Evolutionary conservation across 2,797 vertebrate species (phyloP).

Genomic region (Pempheris klunzingeri): DNA sequence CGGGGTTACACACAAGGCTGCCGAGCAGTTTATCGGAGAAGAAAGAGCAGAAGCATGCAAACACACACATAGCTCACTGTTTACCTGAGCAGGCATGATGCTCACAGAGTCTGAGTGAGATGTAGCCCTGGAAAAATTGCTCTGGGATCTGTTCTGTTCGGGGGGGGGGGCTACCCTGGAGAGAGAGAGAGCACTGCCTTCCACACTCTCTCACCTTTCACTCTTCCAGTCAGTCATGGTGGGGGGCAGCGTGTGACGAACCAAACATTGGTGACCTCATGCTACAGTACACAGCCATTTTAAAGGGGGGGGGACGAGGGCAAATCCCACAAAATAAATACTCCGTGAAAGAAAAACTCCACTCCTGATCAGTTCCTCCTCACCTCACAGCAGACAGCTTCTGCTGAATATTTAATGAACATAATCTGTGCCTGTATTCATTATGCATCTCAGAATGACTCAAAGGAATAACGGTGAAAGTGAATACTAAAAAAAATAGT

Average conservation of each 20-base stretch:
- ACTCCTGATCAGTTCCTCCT: conserved; percentile 16
- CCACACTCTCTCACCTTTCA: conserved; percentile 51
- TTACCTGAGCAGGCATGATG: conserved; percentile 44
- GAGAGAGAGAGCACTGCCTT: conserved; percentile 31
- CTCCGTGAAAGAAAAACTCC: too few species aligned
- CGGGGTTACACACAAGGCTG: not conserved
- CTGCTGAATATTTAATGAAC: not conserved
- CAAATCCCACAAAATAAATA: not conserved
- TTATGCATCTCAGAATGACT: not conserved
- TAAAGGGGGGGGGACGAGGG: not conserved
- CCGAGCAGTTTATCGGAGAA: conserved; percentile 10
- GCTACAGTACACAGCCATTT: conserved; percentile 12
- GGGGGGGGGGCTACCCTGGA: not conserved
- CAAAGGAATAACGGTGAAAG: not conserved
- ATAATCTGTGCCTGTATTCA: conserved; percentile 8
- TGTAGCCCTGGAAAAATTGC: conserved; percentile 44
- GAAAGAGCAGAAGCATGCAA: not conserved
- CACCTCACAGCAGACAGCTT: conserved; percentile 1
- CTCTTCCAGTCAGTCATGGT: conserved; percentile 46
- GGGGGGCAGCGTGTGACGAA: conserved; percentile 34
- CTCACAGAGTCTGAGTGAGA: conserved; percentile 41
- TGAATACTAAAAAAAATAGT: not conserved
- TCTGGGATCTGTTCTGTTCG: conserved; percentile 49
- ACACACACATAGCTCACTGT: conserved; percentile 12
- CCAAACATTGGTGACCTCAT: conserved; percentile 36